Percentiles rank a stretch among this genome's conserved stretches.
These are phyloP conservation scores for Stegophylla sp. DNA, from an alignment of 2,888 invertebrate species.

Conservation along the genomic window DNA sequence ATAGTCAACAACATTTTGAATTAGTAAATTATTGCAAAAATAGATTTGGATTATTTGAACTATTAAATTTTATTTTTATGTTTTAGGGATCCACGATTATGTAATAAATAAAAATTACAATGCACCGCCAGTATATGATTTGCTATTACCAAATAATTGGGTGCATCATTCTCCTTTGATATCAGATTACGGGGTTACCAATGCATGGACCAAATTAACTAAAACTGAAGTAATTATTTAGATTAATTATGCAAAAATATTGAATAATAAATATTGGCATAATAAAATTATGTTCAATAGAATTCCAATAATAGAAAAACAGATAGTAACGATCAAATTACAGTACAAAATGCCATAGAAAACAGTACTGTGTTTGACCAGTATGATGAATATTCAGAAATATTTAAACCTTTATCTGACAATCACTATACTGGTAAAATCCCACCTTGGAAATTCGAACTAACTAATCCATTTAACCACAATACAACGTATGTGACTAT, in stretches of 20 bases:
- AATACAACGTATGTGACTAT: not conserved
- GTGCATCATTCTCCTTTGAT: slow-evolving; percentile 43
- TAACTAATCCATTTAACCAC: slow-evolving; percentile 20
- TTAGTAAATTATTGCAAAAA: no score
- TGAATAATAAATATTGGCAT: no score
- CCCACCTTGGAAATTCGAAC: slow-evolving; percentile 33
- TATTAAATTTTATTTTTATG: no score
- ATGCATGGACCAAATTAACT: not conserved
- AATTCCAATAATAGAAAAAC: no score
- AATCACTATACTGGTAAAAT: not conserved
- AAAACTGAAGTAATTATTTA: not conserved
- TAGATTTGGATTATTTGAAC: no score
- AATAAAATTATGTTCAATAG: no score
- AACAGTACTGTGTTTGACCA: not conserved
- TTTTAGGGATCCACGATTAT: slow-evolving; percentile 40
- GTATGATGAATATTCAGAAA: not conserved
- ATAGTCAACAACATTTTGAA: not conserved
- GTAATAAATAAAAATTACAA: not conserved
- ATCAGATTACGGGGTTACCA: slow-evolving; percentile 25
- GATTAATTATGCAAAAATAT: not conserved
- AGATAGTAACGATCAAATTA: not conserved
- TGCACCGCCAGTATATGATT: not conserved
- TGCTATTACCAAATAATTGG: slow-evolving; percentile 29
- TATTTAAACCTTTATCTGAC: not conserved
- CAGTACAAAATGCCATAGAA: not conserved